phyloP scores from a whole-genome alignment of 30 jellyfish, hydroid and myxozoan genomes.

The Aurelia sp. region DNA sequence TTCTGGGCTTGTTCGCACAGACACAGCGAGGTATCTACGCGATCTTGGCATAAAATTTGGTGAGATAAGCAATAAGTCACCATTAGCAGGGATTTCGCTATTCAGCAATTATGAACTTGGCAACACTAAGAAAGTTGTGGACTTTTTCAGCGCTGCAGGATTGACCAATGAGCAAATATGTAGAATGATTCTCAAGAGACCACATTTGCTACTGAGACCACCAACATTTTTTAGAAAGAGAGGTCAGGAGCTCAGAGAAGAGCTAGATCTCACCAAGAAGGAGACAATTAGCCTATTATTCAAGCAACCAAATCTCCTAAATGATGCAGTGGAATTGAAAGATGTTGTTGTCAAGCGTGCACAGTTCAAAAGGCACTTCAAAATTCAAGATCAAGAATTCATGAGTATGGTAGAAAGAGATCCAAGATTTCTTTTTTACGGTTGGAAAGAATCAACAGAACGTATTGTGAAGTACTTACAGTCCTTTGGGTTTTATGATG shows the following conservation, averaged over 20 bases:
- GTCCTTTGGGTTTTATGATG: slow-evolving; percentile 6
- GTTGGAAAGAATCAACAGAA: slow-evolving; percentile 48
- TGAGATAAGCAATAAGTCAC: slow-evolving; percentile 49
- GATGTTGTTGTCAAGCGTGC: slow-evolving; percentile 29
- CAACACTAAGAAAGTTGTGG: slow-evolving; percentile 44
- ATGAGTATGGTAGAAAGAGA: slow-evolving; percentile 68
- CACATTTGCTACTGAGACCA: slow-evolving; percentile 35
- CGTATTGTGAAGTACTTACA: slow-evolving; percentile 34
- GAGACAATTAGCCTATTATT: slow-evolving; percentile 36
- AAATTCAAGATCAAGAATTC: slow-evolving; percentile 34
- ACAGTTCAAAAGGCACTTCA: slow-evolving; percentile 41
- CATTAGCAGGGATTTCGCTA: slow-evolving; percentile 42
- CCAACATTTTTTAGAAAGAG: slow-evolving; percentile 18
- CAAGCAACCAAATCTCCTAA: slow-evolving; percentile 54
- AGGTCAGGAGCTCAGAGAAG: slow-evolving; percentile 52
- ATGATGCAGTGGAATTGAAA: slow-evolving; percentile 43
- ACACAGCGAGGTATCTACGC: slow-evolving; percentile 57
- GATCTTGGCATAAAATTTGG: slow-evolving; percentile 65
- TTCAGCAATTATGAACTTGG: slow-evolving; percentile 52
- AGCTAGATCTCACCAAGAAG: slow-evolving; percentile 53
- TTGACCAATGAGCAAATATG: slow-evolving; percentile 42
- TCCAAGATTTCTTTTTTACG: slow-evolving; percentile 46
- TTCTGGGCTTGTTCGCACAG: slow-evolving; percentile 64
- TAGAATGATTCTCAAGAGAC: slow-evolving; percentile 47
- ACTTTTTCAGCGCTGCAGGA: slow-evolving; percentile 50